Conservation (phyloP, 2,888 invertebrate genomes). For the Blastobasis lacticolella region DNA sequence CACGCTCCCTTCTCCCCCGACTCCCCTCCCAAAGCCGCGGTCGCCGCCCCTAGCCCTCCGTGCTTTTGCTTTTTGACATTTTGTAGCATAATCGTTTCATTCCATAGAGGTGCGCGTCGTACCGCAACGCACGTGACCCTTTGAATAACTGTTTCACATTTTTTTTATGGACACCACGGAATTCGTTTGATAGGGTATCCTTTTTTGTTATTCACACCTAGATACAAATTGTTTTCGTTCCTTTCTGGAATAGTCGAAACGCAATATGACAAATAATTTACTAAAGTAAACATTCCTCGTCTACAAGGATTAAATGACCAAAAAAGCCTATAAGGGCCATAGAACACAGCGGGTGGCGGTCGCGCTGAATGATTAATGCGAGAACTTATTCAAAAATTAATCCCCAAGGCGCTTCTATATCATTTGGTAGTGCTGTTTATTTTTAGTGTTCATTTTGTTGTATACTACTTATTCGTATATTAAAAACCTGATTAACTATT, state of each 20-base stretch:
- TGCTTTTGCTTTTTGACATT: slow-evolving; percentile 74
- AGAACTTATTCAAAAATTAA: slow-evolving; percentile 39
- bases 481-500: too few relatives aligned
- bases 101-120: slow-evolving; percentile 50
- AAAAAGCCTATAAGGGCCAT: slow-evolving; percentile 35
- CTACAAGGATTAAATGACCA: slow-evolving; percentile 33
- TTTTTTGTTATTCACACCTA: too few relatives aligned
- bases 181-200: too few relatives aligned
- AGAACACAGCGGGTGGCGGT: slow-evolving; percentile 47
- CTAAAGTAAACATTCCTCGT: too few relatives aligned
- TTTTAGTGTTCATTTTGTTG: neutral
- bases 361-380: slow-evolving; percentile 43
- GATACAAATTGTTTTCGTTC: slow-evolving; percentile 17
- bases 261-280: neutral
- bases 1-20: slow-evolving; percentile 53
- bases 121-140: slow-evolving; percentile 42
- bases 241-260: slow-evolving; percentile 10
- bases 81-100: slow-evolving; percentile 67
- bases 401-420: slow-evolving; percentile 29
- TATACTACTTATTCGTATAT: too few relatives aligned
- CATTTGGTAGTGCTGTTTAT: slow-evolving; percentile 10
- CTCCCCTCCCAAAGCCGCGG: slow-evolving; percentile 58
- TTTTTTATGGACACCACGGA: too few relatives aligned
- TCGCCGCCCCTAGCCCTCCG: slow-evolving; percentile 70
- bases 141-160: slow-evolving; percentile 23